These are phyloP conservation scores for Scelioninae gen. 2 DNA, from an alignment of 2,888 invertebrate species.

Conservation along the genomic window DNA sequence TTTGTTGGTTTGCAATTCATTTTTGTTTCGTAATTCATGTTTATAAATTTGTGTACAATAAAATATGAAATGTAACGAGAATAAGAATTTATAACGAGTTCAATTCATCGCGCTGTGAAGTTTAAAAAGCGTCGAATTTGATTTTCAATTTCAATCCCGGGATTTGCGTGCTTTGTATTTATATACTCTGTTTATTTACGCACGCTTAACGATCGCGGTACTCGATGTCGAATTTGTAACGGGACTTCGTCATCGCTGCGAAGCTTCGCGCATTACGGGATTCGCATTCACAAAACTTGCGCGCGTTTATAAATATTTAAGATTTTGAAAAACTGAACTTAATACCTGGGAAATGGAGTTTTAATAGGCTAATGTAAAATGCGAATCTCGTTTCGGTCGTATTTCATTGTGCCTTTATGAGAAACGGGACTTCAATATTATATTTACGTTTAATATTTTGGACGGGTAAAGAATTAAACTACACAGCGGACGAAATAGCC, in stretches of 20 bases:
- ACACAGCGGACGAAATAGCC: not conserved
- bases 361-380: conserved; percentile 25
- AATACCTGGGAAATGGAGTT: conserved; percentile 1
- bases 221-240: conserved; percentile 2
- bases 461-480: conserved; percentile 4
- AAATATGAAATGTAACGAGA: no score
- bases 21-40: no score
- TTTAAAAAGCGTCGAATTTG: no score
- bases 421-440: conserved; percentile 11
- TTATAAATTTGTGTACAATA: no score
- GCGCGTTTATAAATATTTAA: conserved; percentile 15
- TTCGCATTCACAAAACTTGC: not conserved
- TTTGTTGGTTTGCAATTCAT: no score
- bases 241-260: not conserved
- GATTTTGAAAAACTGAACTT: conserved; percentile 10
- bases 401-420: conserved; percentile 16
- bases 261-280: conserved; percentile 1
- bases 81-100: no score
- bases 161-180: not conserved
- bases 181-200: not conserved
- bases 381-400: conserved; percentile 3
- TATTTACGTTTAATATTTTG: conserved; percentile 24
- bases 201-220: not conserved
- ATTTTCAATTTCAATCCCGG: no score
- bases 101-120: no score